Evolutionary conservation across 2,113 vertebrate species (phyloP).

Genomic region (Panthera leo): DNA sequence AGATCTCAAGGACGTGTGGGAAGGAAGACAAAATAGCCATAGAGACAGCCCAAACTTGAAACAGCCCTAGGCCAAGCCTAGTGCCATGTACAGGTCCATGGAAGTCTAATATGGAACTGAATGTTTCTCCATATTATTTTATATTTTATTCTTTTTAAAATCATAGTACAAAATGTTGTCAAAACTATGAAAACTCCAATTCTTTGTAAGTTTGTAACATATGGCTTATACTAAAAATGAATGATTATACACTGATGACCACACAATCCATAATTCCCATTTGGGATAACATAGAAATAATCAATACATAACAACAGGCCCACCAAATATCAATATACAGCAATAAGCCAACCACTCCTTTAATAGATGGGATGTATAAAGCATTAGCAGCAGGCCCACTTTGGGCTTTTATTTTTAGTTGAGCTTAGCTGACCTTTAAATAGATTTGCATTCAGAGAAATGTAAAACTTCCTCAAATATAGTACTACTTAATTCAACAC

Average conservation of each 20-base stretch:
- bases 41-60: background rate
- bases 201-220: background rate
- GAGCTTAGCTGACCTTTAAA: conserved; percentile 57
- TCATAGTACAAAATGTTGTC: background rate
- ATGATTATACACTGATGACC: background rate
- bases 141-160: background rate
- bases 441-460: conserved; percentile 44
- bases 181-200: background rate
- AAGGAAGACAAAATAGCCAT: background rate
- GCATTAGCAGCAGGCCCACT: conserved; percentile 21
- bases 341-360: conserved; percentile 33
- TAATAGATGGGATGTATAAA: background rate
- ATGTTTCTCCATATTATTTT: background rate
- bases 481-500: conserved; percentile 48
- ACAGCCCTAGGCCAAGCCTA: background rate
- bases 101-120: background rate
- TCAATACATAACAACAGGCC: background rate
- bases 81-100: background rate
- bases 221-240: background rate
- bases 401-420: conserved; percentile 58
- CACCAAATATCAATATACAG: conserved; percentile 45
- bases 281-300: conserved; percentile 51
- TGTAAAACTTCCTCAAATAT: conserved; percentile 49
- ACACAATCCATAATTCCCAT: conserved; percentile 50
- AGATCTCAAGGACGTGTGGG: background rate